phyloP scores from a whole-genome alignment of 2,888 invertebrate species.

The Rotaria macrura region DNA sequence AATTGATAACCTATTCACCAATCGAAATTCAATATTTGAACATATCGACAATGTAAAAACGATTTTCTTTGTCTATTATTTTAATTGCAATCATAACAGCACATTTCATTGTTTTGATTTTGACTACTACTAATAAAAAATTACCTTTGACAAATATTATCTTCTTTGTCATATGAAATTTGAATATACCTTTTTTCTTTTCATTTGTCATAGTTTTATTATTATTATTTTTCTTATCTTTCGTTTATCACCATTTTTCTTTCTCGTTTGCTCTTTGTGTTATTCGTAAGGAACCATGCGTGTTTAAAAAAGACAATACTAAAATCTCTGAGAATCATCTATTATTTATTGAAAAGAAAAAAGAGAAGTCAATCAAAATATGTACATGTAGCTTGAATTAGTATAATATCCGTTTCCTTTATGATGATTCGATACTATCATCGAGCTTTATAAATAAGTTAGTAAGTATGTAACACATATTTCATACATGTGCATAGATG shows the following conservation, averaged over 20 bases:
- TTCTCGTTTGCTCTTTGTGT: too few relatives aligned
- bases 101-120: neutral
- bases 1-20: neutral
- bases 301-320: neutral
- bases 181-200: too few relatives aligned
- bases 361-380: neutral
- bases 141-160: too few relatives aligned
- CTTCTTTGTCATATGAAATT: too few relatives aligned
- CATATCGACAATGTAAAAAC: too few relatives aligned
- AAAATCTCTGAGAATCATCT: too few relatives aligned
- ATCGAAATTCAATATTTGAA: neutral
- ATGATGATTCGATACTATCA: neutral
- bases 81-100: neutral
- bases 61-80: neutral
- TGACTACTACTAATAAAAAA: neutral
- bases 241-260: too few relatives aligned
- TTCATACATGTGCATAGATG: too few relatives aligned
- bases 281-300: neutral
- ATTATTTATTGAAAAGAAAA: neutral
- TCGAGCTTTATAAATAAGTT: neutral
- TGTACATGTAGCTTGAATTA: neutral
- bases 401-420: neutral
- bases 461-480: neutral
- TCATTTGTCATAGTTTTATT: too few relatives aligned
- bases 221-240: too few relatives aligned